phyloP scores from a whole-genome alignment of 2,888 invertebrate genomes.

The Yponomeuta sedellus region DNA sequence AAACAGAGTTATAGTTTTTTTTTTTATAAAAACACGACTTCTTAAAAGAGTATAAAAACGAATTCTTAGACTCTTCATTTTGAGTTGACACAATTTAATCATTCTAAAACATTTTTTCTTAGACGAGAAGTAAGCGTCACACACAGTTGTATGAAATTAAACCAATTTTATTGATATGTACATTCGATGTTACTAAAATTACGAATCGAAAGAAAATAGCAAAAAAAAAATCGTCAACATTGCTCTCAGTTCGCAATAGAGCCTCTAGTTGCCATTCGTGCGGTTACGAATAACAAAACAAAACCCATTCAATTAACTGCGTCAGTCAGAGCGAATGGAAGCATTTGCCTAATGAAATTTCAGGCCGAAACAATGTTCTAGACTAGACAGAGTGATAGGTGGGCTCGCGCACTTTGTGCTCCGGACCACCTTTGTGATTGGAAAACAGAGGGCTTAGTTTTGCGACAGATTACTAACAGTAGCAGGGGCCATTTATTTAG shows the following conservation, averaged over 20 bases:
- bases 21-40: no score
- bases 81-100: no score
- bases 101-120: no score
- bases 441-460: background rate
- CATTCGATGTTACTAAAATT: no score
- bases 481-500: no score
- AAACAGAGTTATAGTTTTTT: background rate
- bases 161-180: no score
- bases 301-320: constrained; percentile 53
- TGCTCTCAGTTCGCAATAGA: background rate
- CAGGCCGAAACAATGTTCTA: constrained; percentile 24
- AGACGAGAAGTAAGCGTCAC: no score
- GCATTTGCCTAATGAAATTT: constrained; percentile 53
- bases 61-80: no score
- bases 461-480: no score
- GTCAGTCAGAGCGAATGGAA: constrained; percentile 39
- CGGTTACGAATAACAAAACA: constrained; percentile 35
- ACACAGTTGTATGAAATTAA: no score
- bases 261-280: constrained; percentile 1
- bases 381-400: background rate
- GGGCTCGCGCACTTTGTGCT: background rate
- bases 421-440: background rate
- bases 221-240: background rate
- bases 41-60: no score
- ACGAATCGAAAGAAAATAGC: no score